Evolutionary conservation across 2,113 vertebrate genomes (phyloP).

Genomic region (Dolichallabes microphthalmus): DNA sequence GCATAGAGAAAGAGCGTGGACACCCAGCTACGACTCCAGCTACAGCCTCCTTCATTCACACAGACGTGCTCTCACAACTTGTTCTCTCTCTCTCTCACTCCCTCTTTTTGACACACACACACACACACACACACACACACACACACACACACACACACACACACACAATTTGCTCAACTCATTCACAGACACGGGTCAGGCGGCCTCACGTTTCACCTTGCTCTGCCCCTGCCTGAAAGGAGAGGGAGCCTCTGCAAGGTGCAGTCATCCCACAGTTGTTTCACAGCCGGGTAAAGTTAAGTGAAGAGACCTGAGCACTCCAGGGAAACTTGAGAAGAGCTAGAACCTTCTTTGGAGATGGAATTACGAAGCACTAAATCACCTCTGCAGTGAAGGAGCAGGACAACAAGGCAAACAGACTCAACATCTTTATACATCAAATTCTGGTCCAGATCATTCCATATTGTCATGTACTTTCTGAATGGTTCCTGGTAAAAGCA

Average conservation of each 20-base stretch:
- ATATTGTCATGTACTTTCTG: not conserved
- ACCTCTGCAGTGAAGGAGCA: constrained; percentile 46
- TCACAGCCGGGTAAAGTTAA: constrained; percentile 51
- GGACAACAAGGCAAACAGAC: constrained; percentile 41
- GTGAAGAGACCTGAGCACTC: constrained; percentile 27
- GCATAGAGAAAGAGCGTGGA: constrained; percentile 60
- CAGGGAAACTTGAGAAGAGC: constrained; percentile 44
- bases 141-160: constrained; percentile 36
- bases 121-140: constrained; percentile 39
- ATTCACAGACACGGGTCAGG: constrained; percentile 69
- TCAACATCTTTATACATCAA: constrained; percentile 1
- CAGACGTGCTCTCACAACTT: constrained; percentile 62
- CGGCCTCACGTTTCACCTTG: constrained; percentile 49
- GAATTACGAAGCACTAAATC: constrained; percentile 52
- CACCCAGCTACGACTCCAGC: constrained; percentile 62
- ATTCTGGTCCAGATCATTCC: not conserved
- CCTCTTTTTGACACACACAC: constrained; percentile 36
- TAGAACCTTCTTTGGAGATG: constrained; percentile 52
- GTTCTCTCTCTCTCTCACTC: constrained; percentile 55
- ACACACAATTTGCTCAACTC: constrained; percentile 65
- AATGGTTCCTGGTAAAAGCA: constrained; percentile 28
- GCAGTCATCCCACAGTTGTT: constrained; percentile 52
- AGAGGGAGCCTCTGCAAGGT: constrained; percentile 53
- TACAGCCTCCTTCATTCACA: constrained; percentile 59
- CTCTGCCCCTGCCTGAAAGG: constrained; percentile 43